Percentiles rank a stretch among this genome's conserved stretches.
Conservation (phyloP, 2,113 vertebrate genomes). For the Hystrix cristata region DNA sequence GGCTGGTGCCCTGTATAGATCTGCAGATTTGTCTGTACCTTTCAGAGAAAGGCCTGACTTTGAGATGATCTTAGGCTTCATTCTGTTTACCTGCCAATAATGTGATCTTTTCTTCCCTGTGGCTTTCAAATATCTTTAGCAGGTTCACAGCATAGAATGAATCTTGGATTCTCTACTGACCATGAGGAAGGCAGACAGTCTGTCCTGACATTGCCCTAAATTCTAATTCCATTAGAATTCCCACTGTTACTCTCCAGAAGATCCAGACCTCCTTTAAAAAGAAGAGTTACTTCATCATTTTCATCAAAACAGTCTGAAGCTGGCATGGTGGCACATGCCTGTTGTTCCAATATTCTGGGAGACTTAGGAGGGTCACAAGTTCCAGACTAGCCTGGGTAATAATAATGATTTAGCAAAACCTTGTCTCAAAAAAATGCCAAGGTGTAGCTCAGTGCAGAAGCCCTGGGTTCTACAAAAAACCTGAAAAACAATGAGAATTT, state of each 20-base stretch:
- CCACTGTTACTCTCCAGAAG: not conserved
- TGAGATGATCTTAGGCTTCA: not conserved
- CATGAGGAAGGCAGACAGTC: not conserved
- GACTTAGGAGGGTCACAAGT: not conserved
- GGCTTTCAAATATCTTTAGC: not conserved
- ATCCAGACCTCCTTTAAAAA: not conserved
- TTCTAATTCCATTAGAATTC: not conserved
- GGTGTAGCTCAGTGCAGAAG: not conserved
- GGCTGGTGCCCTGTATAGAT: too few relatives aligned
- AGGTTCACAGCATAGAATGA: not conserved
- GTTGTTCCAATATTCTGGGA: not conserved
- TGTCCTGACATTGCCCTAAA: not conserved
- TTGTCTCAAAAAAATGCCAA: not conserved
- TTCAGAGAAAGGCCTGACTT: not conserved
- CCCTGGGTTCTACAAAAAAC: not conserved
- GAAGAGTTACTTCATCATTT: not conserved
- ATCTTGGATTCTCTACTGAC: not conserved
- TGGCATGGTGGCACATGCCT: not conserved
- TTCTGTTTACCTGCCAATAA: not conserved
- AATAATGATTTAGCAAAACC: not conserved
- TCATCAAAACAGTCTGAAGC: not conserved
- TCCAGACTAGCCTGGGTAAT: not conserved
- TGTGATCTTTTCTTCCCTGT: not conserved
- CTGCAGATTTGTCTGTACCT: not conserved
- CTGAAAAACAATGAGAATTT: not conserved